These are phyloP conservation scores for Drosophila nannoptera DNA, from an alignment of 1,140 invertebrate species.

Conservation along the genomic window DNA sequence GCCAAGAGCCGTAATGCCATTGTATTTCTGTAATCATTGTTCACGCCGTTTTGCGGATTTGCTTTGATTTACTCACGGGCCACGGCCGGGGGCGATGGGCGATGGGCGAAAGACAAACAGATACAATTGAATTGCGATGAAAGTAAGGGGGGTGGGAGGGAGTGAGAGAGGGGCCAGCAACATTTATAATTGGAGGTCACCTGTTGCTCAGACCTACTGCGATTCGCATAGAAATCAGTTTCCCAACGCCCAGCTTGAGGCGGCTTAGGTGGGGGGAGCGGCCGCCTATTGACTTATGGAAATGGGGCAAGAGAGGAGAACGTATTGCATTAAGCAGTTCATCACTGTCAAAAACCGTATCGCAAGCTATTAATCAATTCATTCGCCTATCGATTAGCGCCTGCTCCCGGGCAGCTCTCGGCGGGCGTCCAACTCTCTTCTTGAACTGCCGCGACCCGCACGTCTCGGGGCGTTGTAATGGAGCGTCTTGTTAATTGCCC, in stretches of 20 bases:
- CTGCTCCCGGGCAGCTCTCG: constrained; percentile 22
- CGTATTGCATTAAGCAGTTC: constrained; percentile 17
- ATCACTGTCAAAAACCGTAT: constrained; percentile 21
- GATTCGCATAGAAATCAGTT: too few species aligned
- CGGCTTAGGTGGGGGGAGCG: not conserved
- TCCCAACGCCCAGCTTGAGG: too few species aligned
- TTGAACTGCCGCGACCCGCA: constrained; percentile 42
- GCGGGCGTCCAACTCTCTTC: constrained; percentile 23
- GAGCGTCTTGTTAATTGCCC: constrained; percentile 55
- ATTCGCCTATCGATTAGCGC: constrained; percentile 62
- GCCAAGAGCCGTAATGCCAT: constrained; percentile 37
- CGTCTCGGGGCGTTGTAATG: constrained; percentile 37
- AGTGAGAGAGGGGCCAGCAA: too few species aligned
- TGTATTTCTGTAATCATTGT: constrained; percentile 42
- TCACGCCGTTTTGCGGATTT: constrained; percentile 49
- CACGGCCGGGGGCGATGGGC: constrained; percentile 21
- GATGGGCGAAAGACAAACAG: constrained; percentile 25
- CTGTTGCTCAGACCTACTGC: too few species aligned
- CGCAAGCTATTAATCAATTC: constrained; percentile 56
- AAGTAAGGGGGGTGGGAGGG: not conserved
- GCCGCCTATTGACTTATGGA: constrained; percentile 37
- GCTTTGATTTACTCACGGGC: constrained; percentile 40
- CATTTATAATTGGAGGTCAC: too few species aligned
- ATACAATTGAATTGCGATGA: constrained; percentile 20
- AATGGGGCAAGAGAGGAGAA: constrained; percentile 2